Evolutionary conservation across 2,797 vertebrate genomes (phyloP).

Genomic region (Lutjanus argentimaculatus): DNA sequence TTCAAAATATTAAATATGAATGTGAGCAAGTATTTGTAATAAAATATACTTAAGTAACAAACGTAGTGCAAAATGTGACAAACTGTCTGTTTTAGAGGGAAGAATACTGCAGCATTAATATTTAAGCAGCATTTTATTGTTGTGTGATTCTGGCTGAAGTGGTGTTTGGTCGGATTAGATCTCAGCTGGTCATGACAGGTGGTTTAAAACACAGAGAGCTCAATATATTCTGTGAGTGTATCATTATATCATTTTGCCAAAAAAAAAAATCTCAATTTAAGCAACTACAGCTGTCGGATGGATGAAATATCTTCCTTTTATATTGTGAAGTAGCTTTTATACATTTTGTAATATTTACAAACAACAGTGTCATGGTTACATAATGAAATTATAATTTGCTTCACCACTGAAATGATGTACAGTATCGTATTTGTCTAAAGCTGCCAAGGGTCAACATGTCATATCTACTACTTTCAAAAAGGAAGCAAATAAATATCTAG

Average conservation of each 20-base stretch:
- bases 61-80: background rate
- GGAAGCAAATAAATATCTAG: too few relatives aligned
- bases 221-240: constrained; percentile 2
- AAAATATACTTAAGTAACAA: background rate
- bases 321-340: background rate
- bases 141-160: background rate
- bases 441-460: background rate
- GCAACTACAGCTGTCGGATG: background rate
- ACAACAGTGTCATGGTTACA: background rate
- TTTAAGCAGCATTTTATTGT: background rate
- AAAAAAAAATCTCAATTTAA: background rate
- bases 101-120: background rate
- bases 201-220: constrained; percentile 9
- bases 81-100: background rate
- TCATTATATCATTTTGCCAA: background rate
- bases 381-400: background rate
- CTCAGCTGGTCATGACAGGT: background rate
- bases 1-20: background rate
- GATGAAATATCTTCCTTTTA: background rate
- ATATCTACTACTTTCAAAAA: too few relatives aligned
- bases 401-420: background rate
- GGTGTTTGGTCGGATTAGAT: constrained; percentile 13
- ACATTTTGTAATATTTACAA: background rate
- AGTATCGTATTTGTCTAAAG: background rate
- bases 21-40: background rate